phyloP scores from a whole-genome alignment of 2,113 vertebrate genomes.

The Petrocephalus zakoni region DNA sequence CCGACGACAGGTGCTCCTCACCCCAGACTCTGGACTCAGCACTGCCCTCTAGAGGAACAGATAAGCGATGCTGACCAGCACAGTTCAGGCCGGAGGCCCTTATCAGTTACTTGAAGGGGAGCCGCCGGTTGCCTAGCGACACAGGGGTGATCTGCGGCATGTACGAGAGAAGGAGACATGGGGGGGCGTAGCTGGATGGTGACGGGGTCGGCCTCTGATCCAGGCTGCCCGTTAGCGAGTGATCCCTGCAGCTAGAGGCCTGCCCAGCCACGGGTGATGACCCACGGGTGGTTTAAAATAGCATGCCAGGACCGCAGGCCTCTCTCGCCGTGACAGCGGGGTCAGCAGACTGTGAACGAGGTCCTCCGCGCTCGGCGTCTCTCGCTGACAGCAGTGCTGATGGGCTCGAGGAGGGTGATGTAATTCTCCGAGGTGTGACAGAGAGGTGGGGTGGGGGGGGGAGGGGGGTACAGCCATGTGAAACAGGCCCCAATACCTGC shows the following conservation, averaged over 20 bases:
- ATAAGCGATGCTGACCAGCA: neutral
- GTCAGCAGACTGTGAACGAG: neutral
- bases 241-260: neutral
- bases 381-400: neutral
- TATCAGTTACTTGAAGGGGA: slow-evolving; percentile 6
- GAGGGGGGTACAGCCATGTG: neutral
- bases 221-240: neutral
- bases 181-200: neutral
- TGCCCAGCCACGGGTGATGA: neutral
- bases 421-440: slow-evolving; percentile 11
- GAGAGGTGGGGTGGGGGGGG: neutral
- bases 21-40: neutral
- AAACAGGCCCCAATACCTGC: neutral
- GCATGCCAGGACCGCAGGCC: neutral
- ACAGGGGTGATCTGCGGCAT: neutral
- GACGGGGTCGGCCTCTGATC: neutral
- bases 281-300: neutral
- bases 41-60: neutral
- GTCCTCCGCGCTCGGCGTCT: neutral
- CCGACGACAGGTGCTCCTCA: neutral
- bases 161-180: neutral
- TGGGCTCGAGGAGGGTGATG: neutral
- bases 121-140: slow-evolving; percentile 13
- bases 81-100: neutral
- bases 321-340: neutral